Percentiles rank a stretch among this genome's conserved stretches.
Evolutionary conservation across 37 sponge, comb jelly and placozoan genomes (phyloP).

Genomic region (Chondrosia reniformis): DNA sequence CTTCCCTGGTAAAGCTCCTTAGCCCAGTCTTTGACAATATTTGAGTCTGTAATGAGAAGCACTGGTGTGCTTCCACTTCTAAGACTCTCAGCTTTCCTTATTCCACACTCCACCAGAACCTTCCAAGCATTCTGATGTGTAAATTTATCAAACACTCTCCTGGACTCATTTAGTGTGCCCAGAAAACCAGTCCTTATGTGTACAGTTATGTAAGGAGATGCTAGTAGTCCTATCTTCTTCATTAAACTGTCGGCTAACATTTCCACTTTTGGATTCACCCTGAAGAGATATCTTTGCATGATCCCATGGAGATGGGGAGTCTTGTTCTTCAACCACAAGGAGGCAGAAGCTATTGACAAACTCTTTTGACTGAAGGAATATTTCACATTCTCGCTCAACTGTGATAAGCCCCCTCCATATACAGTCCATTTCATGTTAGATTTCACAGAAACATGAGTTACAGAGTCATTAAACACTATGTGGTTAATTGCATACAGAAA

Average conservation of each 20-base stretch:
- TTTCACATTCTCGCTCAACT: neutral
- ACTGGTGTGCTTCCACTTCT: neutral
- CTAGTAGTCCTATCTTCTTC: no score
- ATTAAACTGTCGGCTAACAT: neutral
- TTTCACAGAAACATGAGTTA: neutral
- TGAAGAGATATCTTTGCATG: conserved; percentile 15
- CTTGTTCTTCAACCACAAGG: no score
- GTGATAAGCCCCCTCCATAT: neutral
- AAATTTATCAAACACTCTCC: neutral
- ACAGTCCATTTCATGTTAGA: neutral
- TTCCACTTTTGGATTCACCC: neutral
- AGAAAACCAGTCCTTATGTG: conserved; percentile 43
- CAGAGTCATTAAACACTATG: neutral
- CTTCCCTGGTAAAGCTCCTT: neutral
- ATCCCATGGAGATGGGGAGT: neutral
- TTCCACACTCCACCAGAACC: conserved; percentile 16
- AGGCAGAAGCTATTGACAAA: no score
- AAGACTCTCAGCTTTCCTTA: neutral
- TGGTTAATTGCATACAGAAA: neutral
- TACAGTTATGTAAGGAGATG: conserved; percentile 17
- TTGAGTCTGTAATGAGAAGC: conserved; percentile 22
- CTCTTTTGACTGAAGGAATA: no score
- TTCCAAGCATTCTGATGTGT: neutral
- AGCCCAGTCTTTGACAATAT: conserved; percentile 21
- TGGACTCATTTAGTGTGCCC: conserved; percentile 21